These are phyloP conservation scores for Corythornis vintsioides DNA, from an alignment of 2,113 vertebrate genomes.

Conservation along the genomic window DNA sequence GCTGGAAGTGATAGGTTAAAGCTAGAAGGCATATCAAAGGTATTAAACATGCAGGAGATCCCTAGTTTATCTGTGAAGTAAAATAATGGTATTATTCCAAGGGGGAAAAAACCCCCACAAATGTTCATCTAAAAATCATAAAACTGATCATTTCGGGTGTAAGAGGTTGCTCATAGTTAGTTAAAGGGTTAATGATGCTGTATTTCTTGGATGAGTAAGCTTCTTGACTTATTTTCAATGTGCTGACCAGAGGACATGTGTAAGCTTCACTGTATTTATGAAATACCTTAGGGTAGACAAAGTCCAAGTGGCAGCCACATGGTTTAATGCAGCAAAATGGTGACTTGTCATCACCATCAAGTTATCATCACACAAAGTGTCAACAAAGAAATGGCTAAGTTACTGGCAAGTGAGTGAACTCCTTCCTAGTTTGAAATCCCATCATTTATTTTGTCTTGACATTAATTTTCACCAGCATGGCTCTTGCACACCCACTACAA, in stretches of 20 bases:
- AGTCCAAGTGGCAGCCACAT: slow-evolving; percentile 13
- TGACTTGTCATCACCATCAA: neutral
- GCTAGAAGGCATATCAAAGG: neutral
- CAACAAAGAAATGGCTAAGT: neutral
- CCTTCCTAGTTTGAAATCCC: neutral
- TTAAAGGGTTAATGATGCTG: slow-evolving; percentile 14
- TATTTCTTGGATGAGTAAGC: slow-evolving; percentile 41
- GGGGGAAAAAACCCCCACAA: neutral
- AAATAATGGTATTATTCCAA: neutral
- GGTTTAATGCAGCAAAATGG: neutral
- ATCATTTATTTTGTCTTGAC: neutral
- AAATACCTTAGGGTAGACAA: slow-evolving; percentile 5
- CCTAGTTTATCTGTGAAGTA: neutral
- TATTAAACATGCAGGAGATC: neutral
- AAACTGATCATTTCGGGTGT: neutral
- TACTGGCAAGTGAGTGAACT: neutral
- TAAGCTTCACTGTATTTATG: slow-evolving; percentile 54
- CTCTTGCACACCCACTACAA: neutral
- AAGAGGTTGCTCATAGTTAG: neutral
- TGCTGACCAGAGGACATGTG: slow-evolving; percentile 30
- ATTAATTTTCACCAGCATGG: neutral
- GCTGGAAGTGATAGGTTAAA: neutral
- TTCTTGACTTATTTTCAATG: slow-evolving; percentile 41
- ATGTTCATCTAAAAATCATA: neutral
- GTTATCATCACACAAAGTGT: neutral